These are phyloP conservation scores for Aleiodes leptofemur DNA, from an alignment of 2,888 invertebrate species.

Conservation along the genomic window DNA sequence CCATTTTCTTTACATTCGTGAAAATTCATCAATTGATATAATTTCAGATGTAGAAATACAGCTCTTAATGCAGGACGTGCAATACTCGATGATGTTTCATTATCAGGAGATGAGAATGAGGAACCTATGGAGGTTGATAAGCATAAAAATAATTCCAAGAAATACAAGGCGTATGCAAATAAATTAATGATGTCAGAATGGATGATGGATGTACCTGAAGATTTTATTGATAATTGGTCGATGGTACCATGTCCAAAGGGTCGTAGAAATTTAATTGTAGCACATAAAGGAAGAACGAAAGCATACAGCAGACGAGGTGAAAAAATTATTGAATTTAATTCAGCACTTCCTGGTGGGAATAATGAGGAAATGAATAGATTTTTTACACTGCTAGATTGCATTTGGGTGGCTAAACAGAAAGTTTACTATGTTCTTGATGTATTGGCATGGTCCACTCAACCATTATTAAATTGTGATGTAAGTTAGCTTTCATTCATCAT, in stretches of 20 bases:
- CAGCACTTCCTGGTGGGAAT: conserved; percentile 86
- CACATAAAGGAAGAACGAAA: conserved; percentile 83
- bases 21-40: conserved; percentile 20
- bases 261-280: conserved; percentile 87
- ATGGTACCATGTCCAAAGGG: conserved; percentile 90
- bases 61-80: conserved; percentile 74
- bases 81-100: conserved; percentile 72
- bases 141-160: conserved; percentile 26
- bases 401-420: conserved; percentile 80
- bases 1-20: conserved; percentile 7
- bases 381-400: conserved; percentile 88
- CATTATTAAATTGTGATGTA: conserved; percentile 86
- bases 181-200: conserved; percentile 95
- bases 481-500: conserved; percentile 54
- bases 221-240: conserved; percentile 84
- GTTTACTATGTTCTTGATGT: conserved; percentile 89
- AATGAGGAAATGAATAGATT: conserved; percentile 70
- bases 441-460: conserved; percentile 86
- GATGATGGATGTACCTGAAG: conserved; percentile 90
- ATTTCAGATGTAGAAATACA: conserved; percentile 65
- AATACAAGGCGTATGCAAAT: conserved; percentile 69
- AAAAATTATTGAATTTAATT: conserved; percentile 70
- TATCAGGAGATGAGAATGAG: conserved; percentile 60
- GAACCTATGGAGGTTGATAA: conserved; percentile 56
- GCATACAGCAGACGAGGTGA: conserved; percentile 82